Base-by-base conservation (phyloP, 2,113 vertebrate species). In the Paratilapia polleni region DNA sequence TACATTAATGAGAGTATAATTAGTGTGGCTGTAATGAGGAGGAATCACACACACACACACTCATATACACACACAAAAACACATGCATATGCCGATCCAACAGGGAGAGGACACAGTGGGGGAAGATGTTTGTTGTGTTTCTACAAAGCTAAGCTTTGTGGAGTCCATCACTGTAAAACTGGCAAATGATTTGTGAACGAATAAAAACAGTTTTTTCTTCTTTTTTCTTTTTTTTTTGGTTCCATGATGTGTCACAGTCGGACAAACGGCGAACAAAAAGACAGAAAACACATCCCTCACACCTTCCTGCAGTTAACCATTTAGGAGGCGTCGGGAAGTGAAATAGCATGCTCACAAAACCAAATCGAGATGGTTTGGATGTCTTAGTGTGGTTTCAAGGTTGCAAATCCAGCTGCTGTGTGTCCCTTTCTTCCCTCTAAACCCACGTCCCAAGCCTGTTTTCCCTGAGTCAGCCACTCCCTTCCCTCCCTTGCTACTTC, bases 1-100 rank as follows among this genome's bases (percentile, higher is more conserved):
- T 93, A 93, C 91, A 93, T 94, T 94, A 94, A 95, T 95, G 93
- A 95, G 93, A 88, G 88, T 93, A 91, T 95, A 95, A 95, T 95
- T 95, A 95, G 94, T 87, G 89, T 90, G 89, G 87, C 88, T 95
- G 90, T 93, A 94, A 93, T 92, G 91, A 94, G 85, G 74, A 92
- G 82, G 80, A 76, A 74, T 66, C 62, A 10, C 83, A 49, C 63
- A 60, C 77, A 12, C 74, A 52, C 70, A 75, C 52, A 70, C 63
- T 78, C 74, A 64, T 60, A 28, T 62, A 58, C 36, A 61, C 26
- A 70, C 75, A 66, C 61, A 62, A 61, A 88, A 77, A 74, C 70
- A 75, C 43, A 52, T 75, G 75, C 82, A 62, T 64, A 66, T 43
- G 57, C 59, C 17, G 20, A 80, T 88, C 91, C 93, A 89, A 83